These are phyloP conservation scores for Stichopus chloronotus DNA, from an alignment of 35 echinoderm and acorn worm genomes.

Conservation along the genomic window DNA sequence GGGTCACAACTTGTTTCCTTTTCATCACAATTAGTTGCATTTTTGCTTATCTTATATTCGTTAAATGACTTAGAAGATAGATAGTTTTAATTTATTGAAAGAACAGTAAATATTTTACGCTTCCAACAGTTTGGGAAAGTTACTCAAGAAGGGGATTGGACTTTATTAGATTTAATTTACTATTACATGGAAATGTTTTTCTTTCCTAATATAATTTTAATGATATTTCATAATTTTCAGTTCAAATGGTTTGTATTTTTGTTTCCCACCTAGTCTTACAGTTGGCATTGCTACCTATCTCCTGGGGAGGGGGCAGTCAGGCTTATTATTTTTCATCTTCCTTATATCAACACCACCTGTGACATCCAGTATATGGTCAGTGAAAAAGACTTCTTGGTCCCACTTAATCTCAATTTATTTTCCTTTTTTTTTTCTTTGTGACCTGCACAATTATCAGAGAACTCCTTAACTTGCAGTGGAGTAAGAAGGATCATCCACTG, in stretches of 20 bases:
- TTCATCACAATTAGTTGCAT: background rate
- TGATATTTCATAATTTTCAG: background rate
- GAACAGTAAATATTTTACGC: conserved; percentile 14
- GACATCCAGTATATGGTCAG: too few species aligned
- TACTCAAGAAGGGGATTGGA: too few species aligned
- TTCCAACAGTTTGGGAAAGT: background rate
- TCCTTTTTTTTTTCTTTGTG: too few species aligned
- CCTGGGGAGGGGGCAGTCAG: too few species aligned
- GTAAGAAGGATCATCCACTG: too few species aligned
- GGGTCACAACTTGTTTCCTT: conserved; percentile 30
- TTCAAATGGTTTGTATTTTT: background rate
- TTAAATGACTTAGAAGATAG: background rate
- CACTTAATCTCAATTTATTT: too few species aligned
- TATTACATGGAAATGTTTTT: background rate
- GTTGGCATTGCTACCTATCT: background rate
- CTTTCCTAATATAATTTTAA: background rate
- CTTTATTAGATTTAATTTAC: background rate
- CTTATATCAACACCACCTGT: too few species aligned
- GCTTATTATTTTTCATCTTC: too few species aligned
- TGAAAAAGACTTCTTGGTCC: too few species aligned
- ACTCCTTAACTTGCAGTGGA: too few species aligned
- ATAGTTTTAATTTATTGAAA: background rate
- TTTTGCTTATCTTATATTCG: background rate
- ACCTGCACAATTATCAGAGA: too few species aligned
- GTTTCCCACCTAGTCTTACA: background rate